Conservation (phyloP, 2,113 vertebrate species). For the Clarias batrachus region DNA sequence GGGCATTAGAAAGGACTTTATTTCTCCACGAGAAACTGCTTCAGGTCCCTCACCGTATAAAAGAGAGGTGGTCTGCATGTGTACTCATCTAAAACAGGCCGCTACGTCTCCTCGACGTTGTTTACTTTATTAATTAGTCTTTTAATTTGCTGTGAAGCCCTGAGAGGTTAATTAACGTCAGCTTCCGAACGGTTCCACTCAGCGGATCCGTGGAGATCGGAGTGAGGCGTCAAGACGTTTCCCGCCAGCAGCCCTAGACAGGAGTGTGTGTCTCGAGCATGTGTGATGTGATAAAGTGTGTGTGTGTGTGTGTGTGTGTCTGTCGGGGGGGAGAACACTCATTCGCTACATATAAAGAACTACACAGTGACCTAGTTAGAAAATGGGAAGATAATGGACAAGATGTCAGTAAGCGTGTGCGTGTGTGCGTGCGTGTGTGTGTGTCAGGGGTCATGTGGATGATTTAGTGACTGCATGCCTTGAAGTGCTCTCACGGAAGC, state of each 20-base stretch:
- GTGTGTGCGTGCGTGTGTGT: background rate
- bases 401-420: background rate
- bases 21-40: background rate
- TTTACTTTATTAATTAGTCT: conserved; percentile 60
- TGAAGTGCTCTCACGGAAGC: conserved; percentile 29
- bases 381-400: conserved; percentile 8
- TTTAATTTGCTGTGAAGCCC: conserved; percentile 58
- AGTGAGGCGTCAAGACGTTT: conserved; percentile 40
- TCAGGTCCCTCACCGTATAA: background rate
- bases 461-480: conserved; percentile 21
- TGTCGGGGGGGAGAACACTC: background rate
- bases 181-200: conserved; percentile 48
- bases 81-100: conserved; percentile 42
- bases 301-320: conserved; percentile 29
- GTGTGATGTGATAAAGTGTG: conserved; percentile 30
- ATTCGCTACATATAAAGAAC: conserved; percentile 31
- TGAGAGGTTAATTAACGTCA: conserved; percentile 59
- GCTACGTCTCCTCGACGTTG: conserved; percentile 32
- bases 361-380: conserved; percentile 24
- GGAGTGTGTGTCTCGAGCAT: conserved; percentile 45
- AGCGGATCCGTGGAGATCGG: conserved; percentile 40
- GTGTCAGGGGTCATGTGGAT: conserved; percentile 2
- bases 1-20: background rate
- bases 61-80: conserved; percentile 12
- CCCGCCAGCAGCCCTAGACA: conserved; percentile 51